These are phyloP conservation scores for Stegostoma tigrinum DNA, from an alignment of 2,113 vertebrate genomes.

Conservation along the genomic window DNA sequence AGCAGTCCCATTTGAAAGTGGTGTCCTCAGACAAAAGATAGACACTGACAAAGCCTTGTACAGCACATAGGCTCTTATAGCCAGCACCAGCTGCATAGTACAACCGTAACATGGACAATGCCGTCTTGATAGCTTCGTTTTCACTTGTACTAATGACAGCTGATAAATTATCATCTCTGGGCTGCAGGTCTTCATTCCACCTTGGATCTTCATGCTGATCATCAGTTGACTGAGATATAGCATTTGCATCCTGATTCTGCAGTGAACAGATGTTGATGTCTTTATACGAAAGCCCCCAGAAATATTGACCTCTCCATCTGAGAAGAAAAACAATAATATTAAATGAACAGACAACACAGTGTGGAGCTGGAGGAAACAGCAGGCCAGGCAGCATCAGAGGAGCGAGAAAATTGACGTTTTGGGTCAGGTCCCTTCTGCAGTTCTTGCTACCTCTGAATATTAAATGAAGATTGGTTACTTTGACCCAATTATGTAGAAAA, in stretches of 20 bases:
- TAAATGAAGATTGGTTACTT: neutral
- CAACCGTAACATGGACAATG: slow-evolving; percentile 31
- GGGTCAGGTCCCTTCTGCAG: no score
- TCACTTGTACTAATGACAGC: slow-evolving; percentile 43
- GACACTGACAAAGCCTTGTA: slow-evolving; percentile 42
- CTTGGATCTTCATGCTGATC: neutral
- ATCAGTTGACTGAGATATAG: neutral
- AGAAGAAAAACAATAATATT: neutral
- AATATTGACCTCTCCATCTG: slow-evolving; percentile 44
- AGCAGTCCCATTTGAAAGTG: slow-evolving; percentile 47
- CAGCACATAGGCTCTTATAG: slow-evolving; percentile 44
- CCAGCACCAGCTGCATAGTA: slow-evolving; percentile 44
- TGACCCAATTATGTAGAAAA: neutral
- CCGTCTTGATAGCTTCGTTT: slow-evolving; percentile 32
- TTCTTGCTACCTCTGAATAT: neutral
- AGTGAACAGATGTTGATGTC: slow-evolving; percentile 39
- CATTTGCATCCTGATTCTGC: neutral
- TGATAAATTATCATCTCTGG: slow-evolving; percentile 31
- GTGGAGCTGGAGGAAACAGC: no score
- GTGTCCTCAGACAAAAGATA: slow-evolving; percentile 44
- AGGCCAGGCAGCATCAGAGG: no score
- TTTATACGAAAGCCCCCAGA: slow-evolving; percentile 43
- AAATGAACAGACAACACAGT: neutral
- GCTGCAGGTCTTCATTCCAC: neutral
- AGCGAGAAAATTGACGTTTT: no score